Evolutionary conservation across 2,888 invertebrate species (phyloP).

Genomic region (Drosophila sordidapex): DNA sequence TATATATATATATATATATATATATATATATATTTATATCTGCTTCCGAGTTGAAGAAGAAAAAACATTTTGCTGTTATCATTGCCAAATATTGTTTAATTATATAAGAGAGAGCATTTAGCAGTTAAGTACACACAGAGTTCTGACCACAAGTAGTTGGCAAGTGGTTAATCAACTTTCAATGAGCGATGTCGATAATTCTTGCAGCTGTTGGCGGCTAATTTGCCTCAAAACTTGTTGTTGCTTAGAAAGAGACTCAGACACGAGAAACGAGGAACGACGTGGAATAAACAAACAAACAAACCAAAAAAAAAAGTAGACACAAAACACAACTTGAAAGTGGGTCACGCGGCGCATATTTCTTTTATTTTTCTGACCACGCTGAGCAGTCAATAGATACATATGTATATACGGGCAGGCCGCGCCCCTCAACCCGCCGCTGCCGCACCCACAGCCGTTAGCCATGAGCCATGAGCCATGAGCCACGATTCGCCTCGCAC

Average conservation of each 20-base stretch:
- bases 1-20: no score
- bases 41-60: conserved; percentile 6
- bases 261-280: conserved; percentile 17
- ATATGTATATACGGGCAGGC: conserved; percentile 32
- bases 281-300: conserved; percentile 33
- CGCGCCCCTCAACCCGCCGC: conserved; percentile 12
- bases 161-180: conserved; percentile 77
- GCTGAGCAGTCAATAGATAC: conserved; percentile 62
- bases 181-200: conserved; percentile 63
- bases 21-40: neutral
- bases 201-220: conserved; percentile 71
- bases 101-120: conserved; percentile 2
- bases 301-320: conserved; percentile 38
- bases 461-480: neutral
- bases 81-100: neutral
- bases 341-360: conserved; percentile 73
- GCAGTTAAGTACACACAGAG: conserved; percentile 1
- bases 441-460: conserved; percentile 23
- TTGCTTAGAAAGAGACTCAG: conserved; percentile 66
- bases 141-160: conserved; percentile 55
- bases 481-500: conserved; percentile 54
- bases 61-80: neutral
- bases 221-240: conserved; percentile 70
- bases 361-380: conserved; percentile 68
- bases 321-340: conserved; percentile 70